phyloP scores from a whole-genome alignment of 2,113 vertebrate species.

The Aix galericulata region DNA sequence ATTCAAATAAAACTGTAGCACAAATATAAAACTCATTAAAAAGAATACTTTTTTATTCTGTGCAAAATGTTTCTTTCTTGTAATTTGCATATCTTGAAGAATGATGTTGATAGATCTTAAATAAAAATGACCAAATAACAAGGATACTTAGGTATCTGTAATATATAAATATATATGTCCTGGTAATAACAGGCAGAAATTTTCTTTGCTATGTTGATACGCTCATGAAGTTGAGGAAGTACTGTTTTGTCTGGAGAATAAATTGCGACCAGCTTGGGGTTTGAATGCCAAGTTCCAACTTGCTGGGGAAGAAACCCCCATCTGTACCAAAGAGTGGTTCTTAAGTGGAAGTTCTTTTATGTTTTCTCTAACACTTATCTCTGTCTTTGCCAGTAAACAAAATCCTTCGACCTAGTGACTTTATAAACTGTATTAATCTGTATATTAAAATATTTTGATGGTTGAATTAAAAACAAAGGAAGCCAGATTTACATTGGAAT shows the following conservation, averaged over 20 bases:
- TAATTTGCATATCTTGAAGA: background rate
- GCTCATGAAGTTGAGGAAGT: background rate
- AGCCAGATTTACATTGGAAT: background rate
- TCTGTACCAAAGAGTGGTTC: background rate
- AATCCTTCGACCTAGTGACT: background rate
- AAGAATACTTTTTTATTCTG: background rate
- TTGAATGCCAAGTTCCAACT: background rate
- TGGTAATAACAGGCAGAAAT: background rate
- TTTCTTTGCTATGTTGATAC: background rate
- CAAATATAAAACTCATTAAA: background rate
- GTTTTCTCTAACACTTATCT: background rate
- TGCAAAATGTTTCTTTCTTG: background rate
- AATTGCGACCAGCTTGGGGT: background rate
- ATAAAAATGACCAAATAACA: background rate
- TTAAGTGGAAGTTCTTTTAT: background rate
- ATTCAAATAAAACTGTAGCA: background rate
- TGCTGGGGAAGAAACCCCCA: fast-evolving
- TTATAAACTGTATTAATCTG: background rate
- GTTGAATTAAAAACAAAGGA: background rate
- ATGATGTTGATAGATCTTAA: background rate
- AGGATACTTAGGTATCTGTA: background rate
- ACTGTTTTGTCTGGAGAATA: background rate
- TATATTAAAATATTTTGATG: background rate
- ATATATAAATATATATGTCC: background rate
- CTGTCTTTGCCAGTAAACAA: background rate